These are phyloP conservation scores for Erinaceus europaeus DNA, from an alignment of 2,113 vertebrate genomes.

Conservation along the genomic window DNA sequence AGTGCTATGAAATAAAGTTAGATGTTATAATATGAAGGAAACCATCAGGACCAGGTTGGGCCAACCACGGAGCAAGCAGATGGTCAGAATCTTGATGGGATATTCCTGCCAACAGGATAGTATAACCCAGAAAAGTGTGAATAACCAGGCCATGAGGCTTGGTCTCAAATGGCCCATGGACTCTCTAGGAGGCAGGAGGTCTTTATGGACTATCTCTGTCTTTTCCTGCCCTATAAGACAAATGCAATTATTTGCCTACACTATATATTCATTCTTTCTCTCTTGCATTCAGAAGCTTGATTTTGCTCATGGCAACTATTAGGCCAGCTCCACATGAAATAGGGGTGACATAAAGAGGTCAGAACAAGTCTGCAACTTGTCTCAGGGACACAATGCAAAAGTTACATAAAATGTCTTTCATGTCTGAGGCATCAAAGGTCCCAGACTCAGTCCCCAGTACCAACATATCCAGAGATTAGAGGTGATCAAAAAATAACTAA, in stretches of 20 bases:
- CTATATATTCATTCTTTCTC: neutral
- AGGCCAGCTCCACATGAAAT: neutral
- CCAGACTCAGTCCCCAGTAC: too few relatives aligned
- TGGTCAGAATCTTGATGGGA: neutral
- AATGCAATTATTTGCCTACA: neutral
- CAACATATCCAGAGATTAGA: too few relatives aligned
- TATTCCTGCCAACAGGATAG: neutral
- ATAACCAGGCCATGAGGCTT: too few relatives aligned
- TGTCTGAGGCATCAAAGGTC: too few relatives aligned
- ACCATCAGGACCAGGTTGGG: neutral
- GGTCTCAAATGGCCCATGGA: neutral
- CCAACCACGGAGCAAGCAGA: neutral
- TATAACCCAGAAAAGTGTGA: neutral
- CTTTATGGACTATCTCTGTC: neutral
- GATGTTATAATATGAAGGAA: neutral
- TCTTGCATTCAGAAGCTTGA: neutral
- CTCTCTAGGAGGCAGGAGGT: neutral
- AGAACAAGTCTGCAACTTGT: neutral
- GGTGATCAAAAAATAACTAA: too few relatives aligned
- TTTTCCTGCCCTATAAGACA: neutral
- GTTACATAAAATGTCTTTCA: too few relatives aligned
- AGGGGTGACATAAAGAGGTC: neutral
- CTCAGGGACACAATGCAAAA: too few relatives aligned
- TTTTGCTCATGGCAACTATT: neutral
- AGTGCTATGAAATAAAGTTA: neutral